These are phyloP conservation scores for Micoletzkya japonica DNA, from an alignment of 2,888 invertebrate species.

Conservation along the genomic window DNA sequence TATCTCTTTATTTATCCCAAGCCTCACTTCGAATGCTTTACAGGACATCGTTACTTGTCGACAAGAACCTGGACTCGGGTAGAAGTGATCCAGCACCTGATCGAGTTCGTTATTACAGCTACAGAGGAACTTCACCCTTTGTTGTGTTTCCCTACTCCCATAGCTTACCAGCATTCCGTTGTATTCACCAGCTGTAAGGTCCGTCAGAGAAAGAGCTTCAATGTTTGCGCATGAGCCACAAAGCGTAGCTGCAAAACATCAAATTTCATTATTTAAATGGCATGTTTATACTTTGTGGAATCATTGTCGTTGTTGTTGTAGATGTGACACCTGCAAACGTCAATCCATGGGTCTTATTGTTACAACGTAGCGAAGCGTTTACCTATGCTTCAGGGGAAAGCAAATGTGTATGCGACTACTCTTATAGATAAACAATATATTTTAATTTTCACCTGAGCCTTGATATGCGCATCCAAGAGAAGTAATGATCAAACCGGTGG, in stretches of 20 bases:
- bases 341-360: too few relatives aligned
- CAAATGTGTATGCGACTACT: too few relatives aligned
- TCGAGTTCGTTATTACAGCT: too few relatives aligned
- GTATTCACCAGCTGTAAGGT: background rate
- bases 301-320: too few relatives aligned
- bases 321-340: too few relatives aligned
- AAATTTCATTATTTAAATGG: too few relatives aligned
- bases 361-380: too few relatives aligned
- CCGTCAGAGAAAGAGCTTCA: conserved; percentile 1
- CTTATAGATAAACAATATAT: too few relatives aligned
- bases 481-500: background rate
- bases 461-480: conserved; percentile 1
- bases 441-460: too few relatives aligned
- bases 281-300: too few relatives aligned
- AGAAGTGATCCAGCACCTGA: conserved; percentile 26
- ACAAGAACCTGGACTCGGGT: background rate
- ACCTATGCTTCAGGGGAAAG: too few relatives aligned
- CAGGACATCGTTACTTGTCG: conserved; percentile 6
- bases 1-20: background rate
- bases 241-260: too few relatives aligned
- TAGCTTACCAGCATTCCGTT: conserved; percentile 28
- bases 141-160: background rate
- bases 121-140: background rate
- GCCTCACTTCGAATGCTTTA: background rate
- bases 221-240: conserved; percentile 24